phyloP scores from a whole-genome alignment of 2,113 vertebrate genomes.

The Megatriorchis doriae region DNA sequence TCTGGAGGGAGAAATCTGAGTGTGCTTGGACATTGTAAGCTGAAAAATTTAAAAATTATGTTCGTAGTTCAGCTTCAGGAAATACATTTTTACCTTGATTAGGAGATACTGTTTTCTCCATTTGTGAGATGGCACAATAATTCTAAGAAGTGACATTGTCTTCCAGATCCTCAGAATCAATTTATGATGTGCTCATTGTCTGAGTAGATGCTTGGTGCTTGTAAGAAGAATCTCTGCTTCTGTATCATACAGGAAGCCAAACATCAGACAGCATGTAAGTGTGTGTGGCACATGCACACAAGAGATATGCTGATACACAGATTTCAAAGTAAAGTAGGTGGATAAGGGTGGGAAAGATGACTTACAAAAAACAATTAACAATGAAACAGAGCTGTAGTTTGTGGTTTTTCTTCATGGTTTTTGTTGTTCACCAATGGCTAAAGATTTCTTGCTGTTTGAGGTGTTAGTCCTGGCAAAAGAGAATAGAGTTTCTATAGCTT shows the following conservation, averaged over 20 bases:
- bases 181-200: background rate
- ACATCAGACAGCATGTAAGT: background rate
- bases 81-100: background rate
- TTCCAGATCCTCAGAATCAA: background rate
- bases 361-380: background rate
- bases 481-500: background rate
- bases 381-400: background rate
- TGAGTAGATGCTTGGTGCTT: background rate
- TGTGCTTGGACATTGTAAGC: background rate
- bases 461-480: background rate
- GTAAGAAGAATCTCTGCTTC: background rate
- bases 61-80: background rate
- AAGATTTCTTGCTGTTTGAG: background rate
- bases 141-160: background rate
- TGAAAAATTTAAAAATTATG: background rate
- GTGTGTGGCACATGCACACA: background rate
- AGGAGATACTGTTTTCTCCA: background rate
- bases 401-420: background rate
- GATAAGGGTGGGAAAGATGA: background rate
- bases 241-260: background rate
- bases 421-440: background rate
- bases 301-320: background rate
- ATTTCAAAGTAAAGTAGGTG: background rate
- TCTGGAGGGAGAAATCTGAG: background rate
- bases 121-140: background rate